Evolutionary conservation across 2,888 invertebrate species (phyloP), one percentile per base, ranked within the genome.

Genomic region (Mamestra brassicae): DNA sequence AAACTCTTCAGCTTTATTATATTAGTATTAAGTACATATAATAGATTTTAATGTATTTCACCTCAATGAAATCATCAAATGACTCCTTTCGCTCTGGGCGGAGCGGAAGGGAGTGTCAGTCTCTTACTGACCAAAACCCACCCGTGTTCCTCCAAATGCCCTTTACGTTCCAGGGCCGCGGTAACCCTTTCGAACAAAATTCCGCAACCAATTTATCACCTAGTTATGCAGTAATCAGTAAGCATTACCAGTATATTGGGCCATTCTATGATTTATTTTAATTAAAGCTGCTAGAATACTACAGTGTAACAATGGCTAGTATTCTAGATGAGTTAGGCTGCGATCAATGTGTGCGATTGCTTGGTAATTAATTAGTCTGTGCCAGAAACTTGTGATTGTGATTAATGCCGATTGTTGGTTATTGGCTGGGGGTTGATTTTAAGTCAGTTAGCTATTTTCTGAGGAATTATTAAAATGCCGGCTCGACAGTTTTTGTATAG

Each of bases 231-330:
- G 26, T 26, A 26, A 26, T 26, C 26, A 26, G 26, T 26, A 26
- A 26, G 26, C 26, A 26, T 26, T 26, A 26, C 17, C 26, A 38
- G 38, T 50, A 52, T 42, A 38, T 58, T 62, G 50, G 34, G 52
- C 11, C 36, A 76, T 57, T 50, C n/a, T 60, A 60, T 64, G 63
- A 76, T 71, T 64, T 62, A 60, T 81, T 81, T 50, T 47, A 42
- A 54, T 13, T 57, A 63, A 58, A 58, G 38, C 52, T 54, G 26
- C 52, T 17, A 58, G 45, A 63, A 74, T 74, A n/a, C n/a, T 47
- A 80, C 42, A 74, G 66, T 8, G 57, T 58, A 58, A 74, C 57
- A 80, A 80, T 80, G 50, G 58, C 8, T 73, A 36, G 55, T 65
- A 47, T 26, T 60, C 45, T 38, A 76, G 36, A 71, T 71, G 71